Evolutionary conservation across 1,140 invertebrate genomes (phyloP).

Genomic region (Heliconius nattereri): DNA sequence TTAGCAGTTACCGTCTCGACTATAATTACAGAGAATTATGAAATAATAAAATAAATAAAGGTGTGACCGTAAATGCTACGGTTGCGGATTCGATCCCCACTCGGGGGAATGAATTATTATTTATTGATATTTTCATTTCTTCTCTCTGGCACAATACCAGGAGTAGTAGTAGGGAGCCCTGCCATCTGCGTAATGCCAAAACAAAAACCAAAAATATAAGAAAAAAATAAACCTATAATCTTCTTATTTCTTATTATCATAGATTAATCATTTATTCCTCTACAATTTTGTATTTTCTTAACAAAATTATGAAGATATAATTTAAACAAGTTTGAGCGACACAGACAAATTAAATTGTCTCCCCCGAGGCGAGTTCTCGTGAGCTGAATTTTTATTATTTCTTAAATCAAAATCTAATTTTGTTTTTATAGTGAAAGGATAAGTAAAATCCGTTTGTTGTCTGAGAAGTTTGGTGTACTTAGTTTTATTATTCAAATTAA

Average conservation of each 20-base stretch:
- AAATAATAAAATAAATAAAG: too few species aligned
- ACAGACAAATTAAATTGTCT: neutral
- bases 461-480: neutral
- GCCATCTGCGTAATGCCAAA: neutral
- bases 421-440: neutral
- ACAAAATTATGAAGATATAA: neutral
- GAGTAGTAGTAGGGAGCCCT: too few species aligned
- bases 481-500: neutral
- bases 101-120: too few species aligned
- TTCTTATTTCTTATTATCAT: too few species aligned
- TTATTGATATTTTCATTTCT: too few species aligned
- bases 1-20: neutral
- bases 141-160: too few species aligned
- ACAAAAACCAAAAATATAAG: neutral
- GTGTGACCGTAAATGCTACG: too few species aligned
- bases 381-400: slow-evolving; percentile 5
- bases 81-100: too few species aligned
- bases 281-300: too few species aligned
- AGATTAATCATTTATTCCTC: too few species aligned
- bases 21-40: neutral
- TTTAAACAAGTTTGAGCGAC: neutral
- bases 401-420: neutral
- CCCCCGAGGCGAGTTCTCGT: neutral
- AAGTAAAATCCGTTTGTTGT: neutral
- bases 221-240: too few species aligned